Percentiles rank a stretch among this genome's conserved stretches.
Evolutionary conservation across 2,797 vertebrate species (phyloP).

Genomic region (Acropternis orthonyx): DNA sequence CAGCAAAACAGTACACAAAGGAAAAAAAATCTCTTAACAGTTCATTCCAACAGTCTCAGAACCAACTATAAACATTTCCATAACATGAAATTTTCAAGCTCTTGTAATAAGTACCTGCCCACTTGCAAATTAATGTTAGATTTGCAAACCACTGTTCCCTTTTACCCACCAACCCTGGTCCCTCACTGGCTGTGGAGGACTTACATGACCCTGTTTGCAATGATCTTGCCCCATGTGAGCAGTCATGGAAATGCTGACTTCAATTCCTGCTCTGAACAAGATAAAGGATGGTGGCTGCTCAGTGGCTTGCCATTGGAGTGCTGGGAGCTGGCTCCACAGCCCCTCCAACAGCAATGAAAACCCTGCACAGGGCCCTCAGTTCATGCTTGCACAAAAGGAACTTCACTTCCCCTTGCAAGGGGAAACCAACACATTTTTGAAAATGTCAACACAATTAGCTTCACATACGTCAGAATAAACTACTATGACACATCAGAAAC

Average conservation of each 20-base stretch:
- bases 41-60: not conserved
- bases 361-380: accelerated
- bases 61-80: not conserved
- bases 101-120: not conserved
- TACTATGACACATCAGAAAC: not conserved
- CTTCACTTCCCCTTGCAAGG: not conserved
- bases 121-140: not conserved
- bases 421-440: not conserved
- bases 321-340: not conserved
- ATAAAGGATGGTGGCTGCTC: not conserved
- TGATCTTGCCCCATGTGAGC: accelerated
- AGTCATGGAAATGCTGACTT: not conserved
- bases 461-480: not conserved
- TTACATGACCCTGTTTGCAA: not conserved
- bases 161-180: accelerated
- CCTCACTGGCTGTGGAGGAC: not conserved
- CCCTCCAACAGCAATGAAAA: not conserved
- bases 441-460: not conserved
- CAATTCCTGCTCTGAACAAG: not conserved
- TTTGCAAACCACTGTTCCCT: not conserved
- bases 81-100: not conserved
- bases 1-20: not conserved
- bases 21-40: not conserved
- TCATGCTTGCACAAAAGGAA: not conserved
- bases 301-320: not conserved